Base-by-base conservation (phyloP, 2,888 invertebrate species). In the Cyclophora albipunctata region DNA sequence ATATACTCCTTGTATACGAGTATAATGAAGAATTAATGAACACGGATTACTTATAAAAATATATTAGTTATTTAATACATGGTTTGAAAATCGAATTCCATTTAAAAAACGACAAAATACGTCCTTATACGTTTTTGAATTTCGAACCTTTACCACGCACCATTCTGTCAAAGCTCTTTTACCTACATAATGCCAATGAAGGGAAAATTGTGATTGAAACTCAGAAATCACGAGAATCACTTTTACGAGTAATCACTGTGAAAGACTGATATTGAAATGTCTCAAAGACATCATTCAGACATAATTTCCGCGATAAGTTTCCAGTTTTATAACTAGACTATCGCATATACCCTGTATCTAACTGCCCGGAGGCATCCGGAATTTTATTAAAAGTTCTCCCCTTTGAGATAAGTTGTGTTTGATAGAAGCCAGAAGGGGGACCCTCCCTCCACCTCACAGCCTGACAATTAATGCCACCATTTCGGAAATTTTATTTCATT, bases 321-420 rank as follows among this genome's bases (percentile, higher is more conserved):
- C 68, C 59, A 71, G 69, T 75, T 71, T 71, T 67, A 71, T 73
- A 75, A 69, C 73, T 73, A 69, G 60, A 64, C 74, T 70, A 78
- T 72, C 73, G 63, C 73, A 78, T 78, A 79, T 76, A 78, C 76
- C 75, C 72, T 77, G 78, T 79, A 73, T 76, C 77, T 73, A 72
- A 81, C 67, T 68, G 84, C 86, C 77, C 57, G 20, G 70, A 69
- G 81, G 86, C 84, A 73, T 73, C 79, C 62, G 71, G 76, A 78
- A 85, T 87, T 87, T 86, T 87, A 86, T 87, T 84, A 86, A 84
- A 87, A 85, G 75, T 87, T 83, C 76, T 75, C 83, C 84, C 82
- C 81, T 85, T 86, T 84, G 75, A 83, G 77, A 84, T 77, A 82
- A 83, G 80, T 83, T 84, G 74, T 79, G 75, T 85, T 84, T 85